These are phyloP conservation scores for Pterophyllum scalare DNA, from an alignment of 2,113 vertebrate species.

Conservation along the genomic window DNA sequence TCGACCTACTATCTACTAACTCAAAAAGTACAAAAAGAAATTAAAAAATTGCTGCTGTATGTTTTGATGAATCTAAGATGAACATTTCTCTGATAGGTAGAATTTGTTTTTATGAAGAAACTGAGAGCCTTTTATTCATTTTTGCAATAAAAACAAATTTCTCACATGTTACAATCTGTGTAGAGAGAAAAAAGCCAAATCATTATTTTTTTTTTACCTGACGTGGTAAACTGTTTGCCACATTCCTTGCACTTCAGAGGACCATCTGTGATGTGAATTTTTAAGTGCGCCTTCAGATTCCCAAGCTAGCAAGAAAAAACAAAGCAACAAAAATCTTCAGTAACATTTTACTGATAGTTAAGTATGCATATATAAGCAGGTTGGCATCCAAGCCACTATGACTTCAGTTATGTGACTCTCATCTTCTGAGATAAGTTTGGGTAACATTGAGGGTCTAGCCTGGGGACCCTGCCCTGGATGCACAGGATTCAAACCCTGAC, in stretches of 20 bases:
- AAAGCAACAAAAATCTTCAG: background rate
- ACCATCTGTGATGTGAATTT: slow-evolving; percentile 93
- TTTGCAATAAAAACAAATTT: background rate
- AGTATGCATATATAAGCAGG: accelerated
- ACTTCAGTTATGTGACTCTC: background rate
- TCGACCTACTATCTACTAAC: background rate
- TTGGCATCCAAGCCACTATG: background rate
- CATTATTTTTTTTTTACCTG: slow-evolving; percentile 82
- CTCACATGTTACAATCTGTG: background rate
- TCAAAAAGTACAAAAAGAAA: background rate
- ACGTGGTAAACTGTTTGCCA: slow-evolving; percentile 98
- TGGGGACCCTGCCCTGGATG: background rate
- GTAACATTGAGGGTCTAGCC: background rate
- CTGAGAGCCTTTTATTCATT: accelerated
- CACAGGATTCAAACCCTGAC: background rate
- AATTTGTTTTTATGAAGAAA: background rate
- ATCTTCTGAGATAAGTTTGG: background rate
- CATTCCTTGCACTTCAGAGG: slow-evolving; percentile 97
- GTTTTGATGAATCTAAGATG: background rate
- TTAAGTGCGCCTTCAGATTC: slow-evolving; percentile 95
- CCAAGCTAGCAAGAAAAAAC: slow-evolving; percentile 82
- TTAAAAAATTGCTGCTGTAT: background rate
- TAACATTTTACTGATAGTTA: background rate
- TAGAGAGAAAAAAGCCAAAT: background rate
- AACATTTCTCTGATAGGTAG: background rate